Evolutionary conservation across 1,140 invertebrate species (phyloP), one percentile per base, ranked within the genome.

Genomic region (Callitettix versicolor): DNA sequence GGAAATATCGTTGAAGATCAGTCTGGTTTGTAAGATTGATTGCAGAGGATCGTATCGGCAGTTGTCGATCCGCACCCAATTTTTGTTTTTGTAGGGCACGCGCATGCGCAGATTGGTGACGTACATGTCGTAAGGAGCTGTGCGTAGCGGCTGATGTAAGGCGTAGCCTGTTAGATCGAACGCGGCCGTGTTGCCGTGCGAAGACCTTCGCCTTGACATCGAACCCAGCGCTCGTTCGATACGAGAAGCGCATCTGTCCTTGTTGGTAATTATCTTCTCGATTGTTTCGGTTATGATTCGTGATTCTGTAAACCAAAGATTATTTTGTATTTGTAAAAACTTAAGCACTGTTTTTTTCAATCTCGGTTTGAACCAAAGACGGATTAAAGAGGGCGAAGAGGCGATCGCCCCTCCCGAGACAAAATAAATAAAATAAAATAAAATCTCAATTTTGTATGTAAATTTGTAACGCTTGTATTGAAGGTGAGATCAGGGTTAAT

Each of bases 1-100:
- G 0, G 83, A 84, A 11, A 89, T 67, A 63, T 88, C 85, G 56
- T 84, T 82, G 65, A 89, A 86, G 2, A 85, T 72, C 0, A 89
- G 71, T 60, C 85, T 77, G 0, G 84, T 86, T 51, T 84, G 81
- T 1, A 88, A 68, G 5, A 82, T 85, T n/a, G 79, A 76, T 56
- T 82, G 85, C 49, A 74, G 71, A 1, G 84, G 83, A 63, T 86
- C 54, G 47, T 49, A 59, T 53, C 78, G 73, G 63, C 85, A 88
- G 62, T 78, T 79, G 59, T 88, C 84, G 0, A 88, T 80, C 46
- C 65, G 64, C 0, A 71, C 73, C 72, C 72, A 76, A 33, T 49
- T 46, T 30, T 24, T 38, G n/a, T 44, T 30, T 0, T 63, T 56
- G 22, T 58, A 55, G 1, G 79, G 78, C 6, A 84, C 69, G 24